A percentile compares a stretch with the other conserved stretches of the same genome.
Conservation (phyloP, 1,140 invertebrate genomes). For the Philopotamus ludificatus region DNA sequence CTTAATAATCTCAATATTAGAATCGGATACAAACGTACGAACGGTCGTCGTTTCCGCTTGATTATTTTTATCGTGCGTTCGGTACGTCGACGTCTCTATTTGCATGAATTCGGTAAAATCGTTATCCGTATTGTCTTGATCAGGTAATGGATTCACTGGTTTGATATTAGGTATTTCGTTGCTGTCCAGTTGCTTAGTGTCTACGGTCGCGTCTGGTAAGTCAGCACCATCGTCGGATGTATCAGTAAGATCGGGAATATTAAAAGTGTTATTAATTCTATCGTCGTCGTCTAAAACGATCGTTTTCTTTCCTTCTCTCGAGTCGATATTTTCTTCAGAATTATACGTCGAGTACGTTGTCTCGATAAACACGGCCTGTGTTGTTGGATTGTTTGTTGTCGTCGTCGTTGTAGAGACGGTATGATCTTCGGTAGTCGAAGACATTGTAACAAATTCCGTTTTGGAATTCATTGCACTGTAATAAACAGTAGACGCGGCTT, state of each 20-base stretch:
- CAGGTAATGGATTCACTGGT: constrained; percentile 1
- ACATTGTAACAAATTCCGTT: constrained; percentile 9
- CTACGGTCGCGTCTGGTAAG: constrained; percentile 8
- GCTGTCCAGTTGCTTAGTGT: constrained; percentile 23
- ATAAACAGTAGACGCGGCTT: constrained; percentile 32
- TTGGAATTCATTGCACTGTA: constrained; percentile 25
- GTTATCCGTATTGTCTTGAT: constrained; percentile 21
- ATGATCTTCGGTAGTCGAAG: neutral
- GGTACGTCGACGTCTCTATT: neutral
- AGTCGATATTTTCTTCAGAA: constrained; percentile 31
- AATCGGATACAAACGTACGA: neutral
- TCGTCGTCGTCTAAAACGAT: constrained; percentile 6
- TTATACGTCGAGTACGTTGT: constrained; percentile 5
- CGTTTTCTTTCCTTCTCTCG: constrained; percentile 18
- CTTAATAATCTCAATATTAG: constrained; percentile 38
- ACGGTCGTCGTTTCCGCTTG: constrained; percentile 2
- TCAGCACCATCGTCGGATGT: constrained; percentile 27
- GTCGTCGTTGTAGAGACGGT: neutral
- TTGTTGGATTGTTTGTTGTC: neutral
- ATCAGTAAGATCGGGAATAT: constrained; percentile 9
- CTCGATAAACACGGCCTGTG: neutral
- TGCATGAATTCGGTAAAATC: constrained; percentile 19
- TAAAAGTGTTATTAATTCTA: neutral
- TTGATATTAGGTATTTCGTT: constrained; percentile 17
- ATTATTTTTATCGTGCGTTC: neutral